These are phyloP conservation scores for Anodontia alba DNA, from an alignment of 2,888 invertebrate species.

Conservation along the genomic window DNA sequence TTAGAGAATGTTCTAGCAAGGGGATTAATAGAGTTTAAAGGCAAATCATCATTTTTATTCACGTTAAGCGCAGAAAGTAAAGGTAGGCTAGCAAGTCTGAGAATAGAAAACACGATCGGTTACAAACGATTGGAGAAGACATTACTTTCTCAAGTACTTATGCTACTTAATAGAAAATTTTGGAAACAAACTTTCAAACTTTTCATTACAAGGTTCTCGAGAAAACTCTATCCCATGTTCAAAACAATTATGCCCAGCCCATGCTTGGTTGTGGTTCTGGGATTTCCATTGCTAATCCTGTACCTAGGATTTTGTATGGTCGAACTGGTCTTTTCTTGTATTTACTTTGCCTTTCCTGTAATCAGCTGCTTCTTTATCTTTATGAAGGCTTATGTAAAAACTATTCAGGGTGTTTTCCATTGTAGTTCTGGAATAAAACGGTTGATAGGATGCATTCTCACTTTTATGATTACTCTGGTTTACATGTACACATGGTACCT, in stretches of 20 bases:
- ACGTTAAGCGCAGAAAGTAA: constrained; percentile 2
- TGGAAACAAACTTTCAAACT: constrained; percentile 30
- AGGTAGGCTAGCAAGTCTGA: constrained; percentile 17
- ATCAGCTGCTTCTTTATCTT: constrained; percentile 33
- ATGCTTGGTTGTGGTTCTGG: neutral
- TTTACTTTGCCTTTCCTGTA: constrained; percentile 41
- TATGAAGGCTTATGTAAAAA: constrained; percentile 28
- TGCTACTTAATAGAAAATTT: constrained; percentile 44
- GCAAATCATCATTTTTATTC: constrained; percentile 1
- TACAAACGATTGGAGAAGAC: constrained; percentile 33
- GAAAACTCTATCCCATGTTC: neutral
- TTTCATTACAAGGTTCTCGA: constrained; percentile 18
- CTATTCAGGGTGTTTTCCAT: neutral
- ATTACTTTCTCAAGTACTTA: constrained; percentile 31
- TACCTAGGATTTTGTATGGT: constrained; percentile 31
- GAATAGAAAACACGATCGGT: constrained; percentile 18
- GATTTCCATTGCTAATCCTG: neutral
- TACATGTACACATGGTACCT: constrained; percentile 44
- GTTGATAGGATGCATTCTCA: neutral
- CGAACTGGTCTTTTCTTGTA: constrained; percentile 19
- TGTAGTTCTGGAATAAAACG: neutral
- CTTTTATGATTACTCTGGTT: constrained; percentile 9
- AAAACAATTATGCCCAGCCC: neutral
- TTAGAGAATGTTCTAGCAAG: constrained; percentile 27
- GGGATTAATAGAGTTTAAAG: constrained; percentile 20